Conservation (phyloP, 2,797 vertebrate genomes). For the Avahi laniger region DNA sequence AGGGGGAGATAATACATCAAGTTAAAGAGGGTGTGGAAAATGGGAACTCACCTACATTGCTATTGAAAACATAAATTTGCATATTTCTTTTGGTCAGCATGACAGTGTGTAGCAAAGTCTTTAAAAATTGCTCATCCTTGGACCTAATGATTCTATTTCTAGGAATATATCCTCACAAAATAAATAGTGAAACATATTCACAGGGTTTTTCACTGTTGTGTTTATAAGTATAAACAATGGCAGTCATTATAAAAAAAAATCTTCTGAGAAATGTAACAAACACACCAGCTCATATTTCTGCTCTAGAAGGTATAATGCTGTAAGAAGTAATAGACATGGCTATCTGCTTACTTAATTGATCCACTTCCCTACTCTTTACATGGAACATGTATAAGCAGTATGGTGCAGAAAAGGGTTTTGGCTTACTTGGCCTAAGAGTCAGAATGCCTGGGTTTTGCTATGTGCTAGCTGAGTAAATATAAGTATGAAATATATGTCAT, state of each 20-base stretch:
- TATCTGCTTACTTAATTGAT: background rate
- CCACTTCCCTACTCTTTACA: background rate
- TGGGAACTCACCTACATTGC: background rate
- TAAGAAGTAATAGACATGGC: background rate
- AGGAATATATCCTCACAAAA: background rate
- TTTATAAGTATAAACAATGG: background rate
- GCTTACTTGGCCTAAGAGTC: background rate
- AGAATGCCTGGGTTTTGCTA: background rate
- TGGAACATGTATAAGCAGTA: background rate
- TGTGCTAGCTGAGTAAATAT: background rate
- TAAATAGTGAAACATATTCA: background rate
- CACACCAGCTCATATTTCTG: background rate
- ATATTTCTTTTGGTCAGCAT: background rate
- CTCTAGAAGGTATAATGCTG: background rate
- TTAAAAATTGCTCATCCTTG: background rate
- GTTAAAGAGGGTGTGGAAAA: background rate
- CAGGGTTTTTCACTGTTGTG: background rate
- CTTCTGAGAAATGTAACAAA: background rate
- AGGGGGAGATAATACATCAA: background rate
- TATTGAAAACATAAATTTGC: background rate
- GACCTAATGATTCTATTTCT: background rate
- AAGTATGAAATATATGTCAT: background rate
- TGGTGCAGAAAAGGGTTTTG: background rate
- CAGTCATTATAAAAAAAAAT: background rate
- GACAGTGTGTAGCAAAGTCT: background rate